phyloP scores from a whole-genome alignment of 1,140 invertebrate genomes.

The Cardiocondyla obscurior region DNA sequence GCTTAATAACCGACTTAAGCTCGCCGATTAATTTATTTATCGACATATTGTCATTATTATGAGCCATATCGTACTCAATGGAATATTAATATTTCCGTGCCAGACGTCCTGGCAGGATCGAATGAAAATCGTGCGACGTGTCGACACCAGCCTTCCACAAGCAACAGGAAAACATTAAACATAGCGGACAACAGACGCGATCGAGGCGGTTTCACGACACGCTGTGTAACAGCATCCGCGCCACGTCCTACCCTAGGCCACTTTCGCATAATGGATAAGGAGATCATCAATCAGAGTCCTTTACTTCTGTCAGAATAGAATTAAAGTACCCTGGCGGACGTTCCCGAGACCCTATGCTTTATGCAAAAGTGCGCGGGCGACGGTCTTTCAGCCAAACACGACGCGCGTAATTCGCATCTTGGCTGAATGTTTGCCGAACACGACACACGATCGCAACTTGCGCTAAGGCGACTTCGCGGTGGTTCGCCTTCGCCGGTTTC shows the following conservation, averaged over 20 bases:
- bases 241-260: too few relatives aligned
- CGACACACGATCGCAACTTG: not conserved
- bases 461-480: not conserved
- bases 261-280: too few relatives aligned
- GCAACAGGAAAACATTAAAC: slow-evolving; percentile 55
- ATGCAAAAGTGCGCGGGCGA: too few relatives aligned
- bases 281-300: too few relatives aligned
- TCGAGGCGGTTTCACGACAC: not conserved
- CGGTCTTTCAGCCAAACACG: not conserved
- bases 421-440: too few relatives aligned
- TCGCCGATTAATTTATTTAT: not conserved
- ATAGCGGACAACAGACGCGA: slow-evolving; percentile 51
- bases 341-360: too few relatives aligned
- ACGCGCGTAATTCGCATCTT: not conserved
- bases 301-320: too few relatives aligned
- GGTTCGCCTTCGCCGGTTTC: not conserved
- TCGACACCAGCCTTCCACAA: slow-evolving; percentile 40
- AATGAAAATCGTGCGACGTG: slow-evolving; percentile 36
- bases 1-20: not conserved
- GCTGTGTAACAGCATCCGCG: slow-evolving; percentile 20
- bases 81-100: not conserved
- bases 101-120: too few relatives aligned
- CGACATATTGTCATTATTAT: not conserved
- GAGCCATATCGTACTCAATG: not conserved
- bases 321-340: too few relatives aligned